A percentile compares a stretch with the other conserved stretches of the same genome.
These are phyloP conservation scores for Peromyscus melanophrys DNA, from an alignment of 2,797 vertebrate genomes.

Conservation along the genomic window DNA sequence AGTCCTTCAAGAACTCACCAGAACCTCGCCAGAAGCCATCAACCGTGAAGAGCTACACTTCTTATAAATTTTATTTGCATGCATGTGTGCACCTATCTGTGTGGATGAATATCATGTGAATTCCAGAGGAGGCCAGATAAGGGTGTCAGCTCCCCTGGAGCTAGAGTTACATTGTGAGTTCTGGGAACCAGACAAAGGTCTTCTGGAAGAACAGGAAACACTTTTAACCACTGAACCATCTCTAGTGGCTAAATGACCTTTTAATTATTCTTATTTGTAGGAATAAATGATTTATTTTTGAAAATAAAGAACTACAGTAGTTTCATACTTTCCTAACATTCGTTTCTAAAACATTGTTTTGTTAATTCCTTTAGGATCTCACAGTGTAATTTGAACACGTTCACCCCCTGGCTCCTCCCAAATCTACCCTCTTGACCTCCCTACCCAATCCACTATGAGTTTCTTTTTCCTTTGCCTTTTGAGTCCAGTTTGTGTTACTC, in stretches of 20 bases:
- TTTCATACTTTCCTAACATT: conserved; percentile 48
- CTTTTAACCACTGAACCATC: neutral
- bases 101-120: neutral
- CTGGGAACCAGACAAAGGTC: neutral
- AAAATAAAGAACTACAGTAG: neutral
- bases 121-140: neutral
- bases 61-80: neutral
- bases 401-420: neutral
- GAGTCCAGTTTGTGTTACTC: neutral
- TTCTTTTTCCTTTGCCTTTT: too few relatives aligned
- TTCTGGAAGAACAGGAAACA: neutral
- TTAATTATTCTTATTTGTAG: neutral
- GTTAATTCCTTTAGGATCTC: neutral
- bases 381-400: neutral
- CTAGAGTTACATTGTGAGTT: neutral
- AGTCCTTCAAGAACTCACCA: neutral
- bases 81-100: neutral
- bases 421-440: too few relatives aligned
- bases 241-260: neutral
- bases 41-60: neutral
- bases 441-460: neutral
- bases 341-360: conserved; percentile 42
- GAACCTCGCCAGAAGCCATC: neutral
- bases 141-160: neutral
- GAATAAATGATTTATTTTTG: neutral